Conservation (phyloP, 2,113 vertebrate genomes). For the Odobenus rosmarus region DNA sequence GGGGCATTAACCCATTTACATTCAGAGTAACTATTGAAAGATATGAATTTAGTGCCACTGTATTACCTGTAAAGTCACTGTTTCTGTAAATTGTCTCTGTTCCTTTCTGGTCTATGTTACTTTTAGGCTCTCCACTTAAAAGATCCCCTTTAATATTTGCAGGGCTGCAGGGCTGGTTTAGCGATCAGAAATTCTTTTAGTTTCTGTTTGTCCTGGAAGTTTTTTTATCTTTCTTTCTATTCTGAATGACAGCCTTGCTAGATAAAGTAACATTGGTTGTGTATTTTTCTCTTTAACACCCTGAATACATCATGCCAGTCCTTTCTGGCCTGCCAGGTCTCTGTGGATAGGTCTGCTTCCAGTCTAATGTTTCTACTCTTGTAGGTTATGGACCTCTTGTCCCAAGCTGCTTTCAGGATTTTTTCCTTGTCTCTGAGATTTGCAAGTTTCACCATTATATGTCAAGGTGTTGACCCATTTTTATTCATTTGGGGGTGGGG, state of each 20-base stretch:
- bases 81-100: neutral
- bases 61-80: neutral
- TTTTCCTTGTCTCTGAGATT: neutral
- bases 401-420: neutral
- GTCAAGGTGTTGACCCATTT: neutral
- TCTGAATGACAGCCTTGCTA: neutral
- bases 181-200: neutral
- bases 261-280: neutral
- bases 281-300: neutral
- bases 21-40: neutral
- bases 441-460: neutral
- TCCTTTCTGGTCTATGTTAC: neutral
- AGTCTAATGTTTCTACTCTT: neutral
- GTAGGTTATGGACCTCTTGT: neutral
- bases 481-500: neutral
- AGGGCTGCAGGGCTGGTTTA: too few relatives aligned
- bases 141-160: too few relatives aligned
- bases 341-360: neutral
- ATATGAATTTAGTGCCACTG: neutral
- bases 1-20: neutral
- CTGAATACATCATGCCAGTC: neutral
- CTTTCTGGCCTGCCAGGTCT: neutral
- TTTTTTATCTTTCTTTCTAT: neutral
- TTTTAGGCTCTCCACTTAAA: neutral
- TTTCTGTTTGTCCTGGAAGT: neutral